phyloP scores from a whole-genome alignment of 2,113 vertebrate species.

The Galbula dea region DNA sequence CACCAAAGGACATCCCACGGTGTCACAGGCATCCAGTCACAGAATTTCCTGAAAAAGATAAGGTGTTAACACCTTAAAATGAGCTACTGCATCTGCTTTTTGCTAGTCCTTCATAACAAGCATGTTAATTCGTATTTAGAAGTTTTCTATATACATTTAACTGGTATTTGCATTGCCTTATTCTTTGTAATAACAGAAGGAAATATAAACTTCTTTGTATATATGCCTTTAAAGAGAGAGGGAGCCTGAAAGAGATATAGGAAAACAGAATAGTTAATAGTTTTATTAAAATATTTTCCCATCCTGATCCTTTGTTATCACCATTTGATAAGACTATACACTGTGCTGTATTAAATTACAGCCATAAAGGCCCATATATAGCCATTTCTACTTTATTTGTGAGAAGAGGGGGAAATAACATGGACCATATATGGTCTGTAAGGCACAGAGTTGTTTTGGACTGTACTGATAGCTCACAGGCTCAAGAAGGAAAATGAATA shows the following conservation, averaged over 20 bases:
- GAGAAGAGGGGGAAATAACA: neutral
- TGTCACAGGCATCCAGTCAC: neutral
- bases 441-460: neutral
- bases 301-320: neutral
- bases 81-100: neutral
- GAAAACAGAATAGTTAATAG: neutral
- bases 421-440: neutral
- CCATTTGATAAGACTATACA: neutral
- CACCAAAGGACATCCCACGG: neutral
- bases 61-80: neutral
- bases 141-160: neutral
- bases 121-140: neutral
- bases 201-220: neutral
- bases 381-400: neutral
- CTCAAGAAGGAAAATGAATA: neutral
- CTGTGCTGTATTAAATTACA: neutral
- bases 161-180: neutral
- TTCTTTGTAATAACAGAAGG: neutral
- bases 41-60: neutral
- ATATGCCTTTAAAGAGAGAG: neutral
- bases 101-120: neutral
- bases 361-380: neutral
- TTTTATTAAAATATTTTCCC: neutral
- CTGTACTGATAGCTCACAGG: neutral
- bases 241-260: neutral